Evolutionary conservation across 2,113 vertebrate genomes (phyloP), one percentile per base, ranked within the genome.

Genomic region (Ariopsis seemanni): DNA sequence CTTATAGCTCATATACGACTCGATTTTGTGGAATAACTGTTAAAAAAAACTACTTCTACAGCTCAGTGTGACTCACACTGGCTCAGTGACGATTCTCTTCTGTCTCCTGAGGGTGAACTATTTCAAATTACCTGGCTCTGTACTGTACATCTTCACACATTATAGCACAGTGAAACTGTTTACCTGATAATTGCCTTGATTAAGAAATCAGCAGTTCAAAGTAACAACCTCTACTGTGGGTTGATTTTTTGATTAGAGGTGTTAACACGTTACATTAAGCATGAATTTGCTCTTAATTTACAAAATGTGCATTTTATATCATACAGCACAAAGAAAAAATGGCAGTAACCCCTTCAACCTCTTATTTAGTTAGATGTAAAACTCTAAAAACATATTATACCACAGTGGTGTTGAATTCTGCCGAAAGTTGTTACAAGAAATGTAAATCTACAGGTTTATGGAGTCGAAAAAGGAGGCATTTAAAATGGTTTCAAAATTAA

Each of bases 41-140:
- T 87, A 77, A 72, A 52, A 82, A 52, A 42, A 72, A 42, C 48
- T 63, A 58, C 60, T 85, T 85, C 67, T 81, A 27, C 42, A 34
- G 65, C 65, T 74, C 55, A 7, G 22, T 58, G 55, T 25, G 8
- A 48, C 12, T 69, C 75, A 15, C 7, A 14, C 18, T 52, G 85
- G 50, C 27, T 50, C 58, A 25, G 18, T 12, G 67, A 57, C 69
- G 62, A 63, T 63, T 78, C 57, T 6, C 25, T 77, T 50, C 12
- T 58, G 71, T 27, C 34, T 85, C 34, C 74, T 86, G 20, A 57
- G 50, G 50, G 2, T 57, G 34, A 69, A 67, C 1, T 42, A 42
- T 34, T 60, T 42, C 57, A 42, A 6, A 20, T 60, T 0, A 60
- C 22, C 55, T 42, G 7, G 25, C 50, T 79, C 8, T 55, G 52